A percentile compares a stretch with the other conserved stretches of the same genome.
phyloP scores from a whole-genome alignment of 2,797 vertebrate species.

The Cygnus olor region DNA sequence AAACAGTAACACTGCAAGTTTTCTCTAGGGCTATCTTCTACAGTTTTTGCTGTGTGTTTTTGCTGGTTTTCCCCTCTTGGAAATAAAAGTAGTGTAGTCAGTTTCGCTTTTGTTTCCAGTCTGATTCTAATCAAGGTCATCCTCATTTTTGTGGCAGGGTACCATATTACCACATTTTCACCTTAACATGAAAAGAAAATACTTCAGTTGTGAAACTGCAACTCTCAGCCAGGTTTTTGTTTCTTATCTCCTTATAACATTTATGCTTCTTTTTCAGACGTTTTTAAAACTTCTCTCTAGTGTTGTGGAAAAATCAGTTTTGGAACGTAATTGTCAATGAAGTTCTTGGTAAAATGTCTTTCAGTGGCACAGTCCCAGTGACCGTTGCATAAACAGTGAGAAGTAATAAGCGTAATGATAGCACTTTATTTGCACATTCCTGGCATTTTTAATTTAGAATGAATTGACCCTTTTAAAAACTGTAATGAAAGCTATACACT shows the following conservation, averaged over 20 bases:
- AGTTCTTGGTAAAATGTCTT: neutral
- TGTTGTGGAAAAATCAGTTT: neutral
- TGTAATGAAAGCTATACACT: neutral
- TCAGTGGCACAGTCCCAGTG: neutral
- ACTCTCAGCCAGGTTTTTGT: neutral
- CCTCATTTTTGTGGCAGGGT: neutral
- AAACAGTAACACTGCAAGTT: neutral
- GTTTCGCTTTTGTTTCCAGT: conserved; percentile 60
- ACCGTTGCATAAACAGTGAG: neutral
- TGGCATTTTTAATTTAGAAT: neutral
- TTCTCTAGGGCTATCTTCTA: neutral
- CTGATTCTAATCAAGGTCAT: neutral
- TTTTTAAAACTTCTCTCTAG: neutral
- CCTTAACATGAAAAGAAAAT: neutral
- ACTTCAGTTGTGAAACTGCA: neutral
- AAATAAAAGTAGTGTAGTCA: neutral
- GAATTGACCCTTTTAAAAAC: neutral
- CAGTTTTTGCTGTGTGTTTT: neutral
- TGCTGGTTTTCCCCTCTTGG: neutral
- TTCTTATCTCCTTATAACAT: neutral
- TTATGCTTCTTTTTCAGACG: neutral
- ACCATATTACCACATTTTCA: neutral
- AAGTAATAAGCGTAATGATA: neutral
- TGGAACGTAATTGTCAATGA: neutral
- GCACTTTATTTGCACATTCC: neutral